Base-by-base conservation (phyloP, 2,797 vertebrate genomes). In the Gymnodraco acuticeps region DNA sequence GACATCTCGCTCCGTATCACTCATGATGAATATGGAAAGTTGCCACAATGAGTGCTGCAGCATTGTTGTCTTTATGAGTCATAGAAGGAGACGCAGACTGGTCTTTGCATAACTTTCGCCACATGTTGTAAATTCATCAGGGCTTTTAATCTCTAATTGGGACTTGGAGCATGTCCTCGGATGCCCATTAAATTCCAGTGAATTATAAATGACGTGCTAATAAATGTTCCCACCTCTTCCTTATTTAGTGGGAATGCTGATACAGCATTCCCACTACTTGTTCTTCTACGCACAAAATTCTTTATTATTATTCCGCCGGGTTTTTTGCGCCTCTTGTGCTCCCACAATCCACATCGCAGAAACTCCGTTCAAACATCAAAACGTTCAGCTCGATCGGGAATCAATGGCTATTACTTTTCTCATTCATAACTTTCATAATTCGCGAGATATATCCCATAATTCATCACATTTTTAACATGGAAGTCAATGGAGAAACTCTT, bases 201-300 rank as follows among this genome's bases (percentile, higher is more conserved):
- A 70, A 82, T 87, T 81, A 87, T 88, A 82, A 81, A 86, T 80
- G 52, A 47, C 27, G 77, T 27, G 17, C 80, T 88, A 81, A 89
- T 85, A 86, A 80, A 85, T 78, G 76, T 65, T 73, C 74, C 50
- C 64, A 46, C 67, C 41, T 62, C 71, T 77, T 82, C 14, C 64
- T 73, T 64, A 73, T 63, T 27, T 27, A 27, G 3, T 27, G 3
- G 23, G 23, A 23, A 23, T 23, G 23, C 23, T 27, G 27, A 27
- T 27, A 27, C 27, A 27, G 27, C 27, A 27, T 27, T 27, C 27
- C 27, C 4, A 27, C 27, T 27, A 27, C 27, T 27, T 27, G 27
- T 27, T 27, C 27, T 27, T 27, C 23, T 27, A 27, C 23, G 23
- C 23, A 27, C 23, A 3, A 27, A 27, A 27, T 3, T 27, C 23